phyloP scores from a whole-genome alignment of 2,888 invertebrate genomes.

The Tetramorium bicarinatum region DNA sequence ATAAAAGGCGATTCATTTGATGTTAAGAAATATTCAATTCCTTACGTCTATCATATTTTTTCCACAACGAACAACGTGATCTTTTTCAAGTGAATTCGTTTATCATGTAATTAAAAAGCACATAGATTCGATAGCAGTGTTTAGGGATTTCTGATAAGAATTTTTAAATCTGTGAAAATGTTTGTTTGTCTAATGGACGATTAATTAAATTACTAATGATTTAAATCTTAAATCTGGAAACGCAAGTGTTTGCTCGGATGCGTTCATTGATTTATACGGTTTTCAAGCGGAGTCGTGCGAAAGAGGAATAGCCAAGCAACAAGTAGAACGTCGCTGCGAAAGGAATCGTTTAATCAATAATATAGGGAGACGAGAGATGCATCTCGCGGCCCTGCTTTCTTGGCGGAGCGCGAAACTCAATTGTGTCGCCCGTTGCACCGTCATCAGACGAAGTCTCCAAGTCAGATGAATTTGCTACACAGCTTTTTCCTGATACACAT shows the following conservation, averaged over 20 bases:
- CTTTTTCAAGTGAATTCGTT: neutral
- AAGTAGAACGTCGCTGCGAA: conserved; percentile 34
- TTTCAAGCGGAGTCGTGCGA: neutral
- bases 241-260: neutral
- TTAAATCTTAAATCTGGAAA: neutral
- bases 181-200: neutral
- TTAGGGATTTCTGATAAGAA: neutral
- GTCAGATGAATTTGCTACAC: neutral
- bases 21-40: neutral
- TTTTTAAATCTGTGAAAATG: neutral
- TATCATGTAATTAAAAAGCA: neutral
- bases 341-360: conserved; percentile 41
- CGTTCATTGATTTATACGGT: neutral
- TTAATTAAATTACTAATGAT: neutral
- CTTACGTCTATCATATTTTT: neutral
- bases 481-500: conserved; percentile 14
- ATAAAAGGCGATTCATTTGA: conserved; percentile 18
- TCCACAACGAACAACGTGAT: neutral
- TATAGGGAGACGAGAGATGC: conserved; percentile 5
- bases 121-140: neutral
- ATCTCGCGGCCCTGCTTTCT: neutral
- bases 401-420: neutral
- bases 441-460: neutral
- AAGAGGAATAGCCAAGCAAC: conserved; percentile 40
- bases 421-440: neutral